Conservation (phyloP, 2,797 vertebrate species). For the Alexandromys oeconomus region DNA sequence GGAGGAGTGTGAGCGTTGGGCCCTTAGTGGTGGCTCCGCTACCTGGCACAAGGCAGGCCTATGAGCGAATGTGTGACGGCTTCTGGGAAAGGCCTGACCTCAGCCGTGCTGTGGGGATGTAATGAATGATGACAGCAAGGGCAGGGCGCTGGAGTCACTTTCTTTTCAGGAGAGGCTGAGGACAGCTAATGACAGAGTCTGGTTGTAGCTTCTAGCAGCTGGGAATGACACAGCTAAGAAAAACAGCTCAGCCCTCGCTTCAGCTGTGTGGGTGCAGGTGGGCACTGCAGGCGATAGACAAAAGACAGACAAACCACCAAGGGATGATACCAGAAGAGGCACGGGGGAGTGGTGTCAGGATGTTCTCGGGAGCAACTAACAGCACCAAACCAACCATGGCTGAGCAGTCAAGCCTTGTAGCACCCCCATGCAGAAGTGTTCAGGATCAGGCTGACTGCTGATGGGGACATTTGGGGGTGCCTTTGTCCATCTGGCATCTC, state of each 20-base stretch:
- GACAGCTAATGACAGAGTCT: background rate
- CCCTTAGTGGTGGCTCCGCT: background rate
- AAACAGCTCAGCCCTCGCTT: background rate
- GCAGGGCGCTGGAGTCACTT: background rate
- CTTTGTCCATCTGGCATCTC: background rate
- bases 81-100: background rate
- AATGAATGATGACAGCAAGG: background rate
- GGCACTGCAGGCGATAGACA: background rate
- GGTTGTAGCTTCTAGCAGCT: background rate
- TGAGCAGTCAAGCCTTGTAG: background rate
- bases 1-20: fast-evolving
- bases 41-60: background rate
- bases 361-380: background rate
- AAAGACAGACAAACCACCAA: background rate
- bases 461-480: fast-evolving
- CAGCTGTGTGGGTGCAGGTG: background rate
- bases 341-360: background rate
- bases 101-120: background rate
- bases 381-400: background rate
- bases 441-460: background rate
- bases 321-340: background rate
- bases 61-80: background rate
- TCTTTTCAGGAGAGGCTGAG: background rate
- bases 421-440: background rate
- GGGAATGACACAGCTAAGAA: background rate